Evolutionary conservation across 2,888 invertebrate genomes (phyloP), one percentile per base, ranked within the genome.

Genomic region (Gymnoscelis rufifasciata): DNA sequence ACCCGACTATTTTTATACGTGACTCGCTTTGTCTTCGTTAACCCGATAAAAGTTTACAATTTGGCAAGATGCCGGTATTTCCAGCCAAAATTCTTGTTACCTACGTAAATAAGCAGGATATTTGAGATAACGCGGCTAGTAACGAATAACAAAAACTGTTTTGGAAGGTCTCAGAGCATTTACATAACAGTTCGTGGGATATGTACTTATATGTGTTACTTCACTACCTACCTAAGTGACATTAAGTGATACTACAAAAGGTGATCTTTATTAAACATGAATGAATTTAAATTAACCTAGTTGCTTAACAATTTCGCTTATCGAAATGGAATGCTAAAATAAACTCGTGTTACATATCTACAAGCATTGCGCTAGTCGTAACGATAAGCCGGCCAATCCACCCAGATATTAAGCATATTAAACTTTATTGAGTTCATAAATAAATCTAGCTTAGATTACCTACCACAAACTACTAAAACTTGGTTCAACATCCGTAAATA

Each of bases 61-160:
- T 73, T 81, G 78, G 80, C 80, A 78, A 57, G 43, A 38, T 77
- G 82, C 82, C 81, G 62, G 47, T 57, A 53, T 56, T 63, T 65
- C 59, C 60, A 62, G 68, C 63, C 66, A 71, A 62, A 60, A 64
- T 71, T 49, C 31, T 45, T 27, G 38, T 66, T 60, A 61, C 63
- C 60, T 62, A 60, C 66, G 61, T 66, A 73, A 73, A 74, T 62
- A 64, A 56, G 60, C 23, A 30, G 15, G 11, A 28, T 68, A 64
- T 64, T 54, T 47, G 51, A 56, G 69, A 74, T 70, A 71, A 72
- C 71, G 71, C 71, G 67, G 60, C 61, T 55, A 44, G 63, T 53
- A 60, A 60, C 62, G 62, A 60, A 64, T 56, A 47, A 47, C 42
- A 38, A 47, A 51, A 49, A 46, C 33, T 46, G 40, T 54, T 33